Base-by-base conservation (phyloP, 2,113 vertebrate species). In the Oncorhynchus masou region DNA sequence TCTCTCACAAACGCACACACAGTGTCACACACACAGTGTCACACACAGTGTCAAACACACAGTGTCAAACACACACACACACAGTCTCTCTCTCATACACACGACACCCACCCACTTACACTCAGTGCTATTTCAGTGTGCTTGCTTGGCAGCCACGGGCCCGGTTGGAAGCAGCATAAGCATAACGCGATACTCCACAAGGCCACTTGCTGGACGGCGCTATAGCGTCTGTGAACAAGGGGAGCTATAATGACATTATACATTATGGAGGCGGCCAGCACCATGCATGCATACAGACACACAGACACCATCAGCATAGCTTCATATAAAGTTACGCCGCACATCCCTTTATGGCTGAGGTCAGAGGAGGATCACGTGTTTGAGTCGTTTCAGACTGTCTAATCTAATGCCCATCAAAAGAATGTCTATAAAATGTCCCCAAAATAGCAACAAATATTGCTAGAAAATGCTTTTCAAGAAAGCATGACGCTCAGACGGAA, bases 131-230 rank as follows among this genome's bases (percentile, higher is more conserved):
- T 91, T 92, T 92, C 82, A 81, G 49, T 51, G 49, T 51, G 86
- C 83, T 79, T 83, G 82, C 80, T 77, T 84, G 87, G 90, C 89
- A 91, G 86, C 86, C 83, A 16, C 70, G 77, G 83, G 77, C 81
- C 82, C 57, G 89, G 84, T 84, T 91, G 91, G 84, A 89, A 83
- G 85, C 88, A 87, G 78, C 85, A 85, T 89, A 88, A 90, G 87
- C 84, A 88, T 88, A 91, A 92, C 87, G 86, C 77, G 87, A 90
- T 91, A 90, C 91, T 87, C 90, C 81, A 88, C 91, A 90, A 91
- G 88, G 88, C 88, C 90, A 88, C 90, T 90, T 90, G 90, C 88
- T 91, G 91, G 91, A 91, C 85, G 5, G 5, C 8, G 59, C 85
- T 86, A 90, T 86, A 90, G 85, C 77, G 81, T 90, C 91, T 93